These are phyloP conservation scores for Fistularia tabacaria DNA, from an alignment of 2,797 vertebrate genomes.

Conservation along the genomic window DNA sequence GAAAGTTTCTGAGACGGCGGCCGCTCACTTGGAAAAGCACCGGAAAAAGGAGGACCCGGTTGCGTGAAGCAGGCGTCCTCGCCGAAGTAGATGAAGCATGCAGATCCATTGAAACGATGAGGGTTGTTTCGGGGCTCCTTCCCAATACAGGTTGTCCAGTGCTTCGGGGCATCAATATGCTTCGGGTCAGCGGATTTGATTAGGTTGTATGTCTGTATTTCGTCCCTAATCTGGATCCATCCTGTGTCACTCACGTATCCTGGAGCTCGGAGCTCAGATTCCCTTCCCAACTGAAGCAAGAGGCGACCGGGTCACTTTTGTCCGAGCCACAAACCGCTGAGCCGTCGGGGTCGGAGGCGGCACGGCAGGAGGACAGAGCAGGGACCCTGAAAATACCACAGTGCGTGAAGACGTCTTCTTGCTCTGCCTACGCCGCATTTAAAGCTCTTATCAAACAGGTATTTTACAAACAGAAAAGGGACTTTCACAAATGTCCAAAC, in stretches of 20 bases:
- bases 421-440: too few relatives aligned
- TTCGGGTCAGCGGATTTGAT: slow-evolving; percentile 43
- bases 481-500: too few relatives aligned
- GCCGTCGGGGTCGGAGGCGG: slow-evolving; percentile 15
- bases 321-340: slow-evolving; percentile 21
- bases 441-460: too few relatives aligned
- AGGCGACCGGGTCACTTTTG: slow-evolving; percentile 55
- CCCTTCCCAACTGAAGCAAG: slow-evolving; percentile 32
- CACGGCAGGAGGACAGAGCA: too few relatives aligned
- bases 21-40: background rate
- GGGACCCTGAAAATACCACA: too few relatives aligned
- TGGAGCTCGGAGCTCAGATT: slow-evolving; percentile 28
- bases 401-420: too few relatives aligned
- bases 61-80: background rate
- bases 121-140: too few relatives aligned
- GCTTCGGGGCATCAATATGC: too few relatives aligned
- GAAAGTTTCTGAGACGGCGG: slow-evolving; percentile 41
- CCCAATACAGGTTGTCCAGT: too few relatives aligned
- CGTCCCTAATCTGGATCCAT: slow-evolving; percentile 42
- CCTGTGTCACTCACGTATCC: slow-evolving; percentile 30
- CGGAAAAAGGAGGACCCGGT: background rate
- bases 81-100: too few relatives aligned
- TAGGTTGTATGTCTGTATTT: slow-evolving; percentile 43
- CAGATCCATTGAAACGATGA: too few relatives aligned
- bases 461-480: too few relatives aligned